A percentile compares a stretch with the other conserved stretches of the same genome.
Evolutionary conservation across 2,797 vertebrate genomes (phyloP).

Genomic region (Pteropus rufus): DNA sequence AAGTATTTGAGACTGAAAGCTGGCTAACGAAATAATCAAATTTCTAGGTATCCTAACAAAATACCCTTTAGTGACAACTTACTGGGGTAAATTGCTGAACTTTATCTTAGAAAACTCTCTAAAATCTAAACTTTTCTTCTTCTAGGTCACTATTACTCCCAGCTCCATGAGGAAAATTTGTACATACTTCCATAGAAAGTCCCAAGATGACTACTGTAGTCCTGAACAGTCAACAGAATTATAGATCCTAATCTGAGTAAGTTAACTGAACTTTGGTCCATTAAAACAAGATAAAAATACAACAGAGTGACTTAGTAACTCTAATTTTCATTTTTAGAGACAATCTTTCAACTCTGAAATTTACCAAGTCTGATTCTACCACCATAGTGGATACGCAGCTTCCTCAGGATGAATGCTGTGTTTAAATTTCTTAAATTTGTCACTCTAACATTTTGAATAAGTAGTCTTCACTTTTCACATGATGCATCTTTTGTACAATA

Average conservation of each 20-base stretch:
- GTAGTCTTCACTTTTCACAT: slow-evolving; percentile 33
- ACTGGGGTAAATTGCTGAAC: neutral
- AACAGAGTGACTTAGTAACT: slow-evolving; percentile 11
- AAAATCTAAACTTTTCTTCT: slow-evolving; percentile 44
- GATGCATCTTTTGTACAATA: slow-evolving; percentile 31
- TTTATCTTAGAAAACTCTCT: slow-evolving; percentile 22
- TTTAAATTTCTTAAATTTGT: slow-evolving; percentile 29
- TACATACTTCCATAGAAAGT: slow-evolving; percentile 89
- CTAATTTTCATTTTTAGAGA: slow-evolving; percentile 72
- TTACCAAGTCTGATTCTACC: neutral
- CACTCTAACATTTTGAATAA: slow-evolving; percentile 6
- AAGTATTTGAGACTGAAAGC: neutral
- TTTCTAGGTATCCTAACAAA: neutral
- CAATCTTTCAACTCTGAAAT: slow-evolving; percentile 35
- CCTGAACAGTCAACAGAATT: slow-evolving; percentile 58
- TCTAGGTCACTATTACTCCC: slow-evolving; percentile 82
- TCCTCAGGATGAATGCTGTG: slow-evolving; percentile 22
- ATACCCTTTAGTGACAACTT: neutral
- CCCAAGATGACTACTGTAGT: slow-evolving; percentile 76
- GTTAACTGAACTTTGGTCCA: slow-evolving; percentile 8
- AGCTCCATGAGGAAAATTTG: slow-evolving; percentile 94
- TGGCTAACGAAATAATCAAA: neutral
- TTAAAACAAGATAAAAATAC: neutral
- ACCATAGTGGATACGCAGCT: neutral
- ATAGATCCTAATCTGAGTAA: slow-evolving; percentile 58